Evolutionary conservation across 2,113 vertebrate species (phyloP), one percentile per base, ranked within the genome.

Genomic region (Camarhynchus parvulus): DNA sequence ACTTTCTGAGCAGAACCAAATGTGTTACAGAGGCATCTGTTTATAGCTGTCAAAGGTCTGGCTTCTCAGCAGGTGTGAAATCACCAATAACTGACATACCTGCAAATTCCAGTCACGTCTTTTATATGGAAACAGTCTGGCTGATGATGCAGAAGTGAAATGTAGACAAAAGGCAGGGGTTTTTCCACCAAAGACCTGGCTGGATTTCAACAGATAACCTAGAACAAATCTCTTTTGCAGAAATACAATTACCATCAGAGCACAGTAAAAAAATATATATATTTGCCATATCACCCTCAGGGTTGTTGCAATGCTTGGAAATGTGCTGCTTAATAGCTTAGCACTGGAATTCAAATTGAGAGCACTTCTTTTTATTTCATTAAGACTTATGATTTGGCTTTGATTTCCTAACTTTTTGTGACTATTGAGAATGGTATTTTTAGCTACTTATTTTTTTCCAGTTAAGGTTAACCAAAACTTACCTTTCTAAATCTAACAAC

Each of bases 31-130:
- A 75, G 44, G 25, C 83, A 87, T 83, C 83, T 96, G 89, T 89
- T 95, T 82, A 74, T 78, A 72, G 88, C 67, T 87, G 61, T 72
- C 74, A 81, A 42, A 87, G 47, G 47, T 89, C 80, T 92, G 92
- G 64, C 80, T 92, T 92, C 11, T 3, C 64, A 94, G 39, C 73
- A 67, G 78, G 84, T 63, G 92, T 7, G 13, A 92, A 95, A 89
- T 74, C 59, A 78, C 50, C 64, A 90, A 63, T 74, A 90, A 83
- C 47, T 64, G 39, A 76, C 63, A 50, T 80, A 74, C 42, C 72
- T 89, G 35, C 42, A 77, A 81, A 90, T 90, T 92, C 83, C 52
- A 80, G 47, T 52, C 68, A 74, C 31, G 10, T 46, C 78, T 83
- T 90, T 83, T 75, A 35, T 49, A 31, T 12, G 52, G 72, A 90